A percentile compares a stretch with the other conserved stretches of the same genome.
Evolutionary conservation across 2,113 vertebrate genomes (phyloP).

Genomic region (Paramormyrops kingsleyae): DNA sequence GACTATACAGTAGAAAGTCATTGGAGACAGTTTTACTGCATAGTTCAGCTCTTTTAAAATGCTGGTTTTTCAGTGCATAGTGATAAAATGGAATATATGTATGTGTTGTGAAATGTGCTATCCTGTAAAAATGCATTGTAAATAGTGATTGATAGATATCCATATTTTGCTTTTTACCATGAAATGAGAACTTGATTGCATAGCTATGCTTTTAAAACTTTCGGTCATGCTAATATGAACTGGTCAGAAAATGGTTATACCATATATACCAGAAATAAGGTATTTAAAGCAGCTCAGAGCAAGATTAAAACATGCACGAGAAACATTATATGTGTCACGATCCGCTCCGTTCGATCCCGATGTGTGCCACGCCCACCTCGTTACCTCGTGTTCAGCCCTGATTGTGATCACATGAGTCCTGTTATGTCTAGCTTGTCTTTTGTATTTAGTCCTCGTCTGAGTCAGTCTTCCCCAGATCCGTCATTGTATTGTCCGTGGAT

Average conservation of each 20-base stretch:
- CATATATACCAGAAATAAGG: not conserved
- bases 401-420: no score
- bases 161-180: not conserved
- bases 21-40: not conserved
- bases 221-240: not conserved
- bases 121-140: not conserved
- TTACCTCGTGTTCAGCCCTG: no score
- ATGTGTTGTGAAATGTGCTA: not conserved
- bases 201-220: not conserved
- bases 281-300: not conserved
- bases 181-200: not conserved
- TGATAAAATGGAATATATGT: not conserved
- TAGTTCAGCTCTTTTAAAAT: not conserved
- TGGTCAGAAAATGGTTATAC: not conserved
- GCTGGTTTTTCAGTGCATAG: not conserved
- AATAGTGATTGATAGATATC: not conserved
- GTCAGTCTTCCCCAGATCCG: no score
- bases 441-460: no score
- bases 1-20: constrained; percentile 7
- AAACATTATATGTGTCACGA: not conserved
- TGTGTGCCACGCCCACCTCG: no score
- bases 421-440: no score
- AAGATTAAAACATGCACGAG: not conserved
- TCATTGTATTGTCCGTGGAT: no score
- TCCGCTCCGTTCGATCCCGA: no score